Evolutionary conservation across 2,113 vertebrate species (phyloP), one percentile per base, ranked within the genome.

Genomic region (Barnardius zonarius): DNA sequence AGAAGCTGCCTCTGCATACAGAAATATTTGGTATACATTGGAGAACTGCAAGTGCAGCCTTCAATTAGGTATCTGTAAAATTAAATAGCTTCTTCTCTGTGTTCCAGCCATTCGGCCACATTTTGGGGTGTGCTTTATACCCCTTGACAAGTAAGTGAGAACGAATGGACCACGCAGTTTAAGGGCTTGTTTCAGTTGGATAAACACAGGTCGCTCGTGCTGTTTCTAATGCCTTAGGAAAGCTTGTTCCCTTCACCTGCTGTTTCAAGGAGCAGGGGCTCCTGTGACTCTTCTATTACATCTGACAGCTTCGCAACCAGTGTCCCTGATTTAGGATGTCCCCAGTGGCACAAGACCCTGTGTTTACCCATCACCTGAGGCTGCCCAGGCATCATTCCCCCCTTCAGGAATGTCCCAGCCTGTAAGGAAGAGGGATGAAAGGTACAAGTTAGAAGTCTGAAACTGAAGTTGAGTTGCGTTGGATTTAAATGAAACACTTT

Each of bases 401-500:
- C 5, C 35, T 44, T 44, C 16, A 11, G 28, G 6, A 44, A 51
- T 2, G 10, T 5, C 68, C 24, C 25, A 39, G 19, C 33, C 24
- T 17, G 13, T 9, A 22, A 33, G 46, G 30, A 75, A 41, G 8
- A 39, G 20, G 13, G 44, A 13, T 30, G 62, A 75, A 54, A 19
- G 1, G 30, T 18, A 13, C 16, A 70, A 31, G 6, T 28, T 55
- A 3, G 11, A 76, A 35, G 37, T 25, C 8, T 69, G 25, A n/a
- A 25, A 16, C 3, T 52, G 13, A 23, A 33, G n/a, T 27, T 33
- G 68, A 74, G n/a, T 30, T 15, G 31, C 17, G 17, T 3, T 27
- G 25, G 18, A 69, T 54, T 68, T 1, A 13, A 20, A 31, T 12
- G 12, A 54, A 73, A 44, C 0, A 0, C 30, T 52, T 41, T 11